Percentiles rank a stretch among this genome's conserved stretches.
Evolutionary conservation across 2,113 vertebrate genomes (phyloP).

Genomic region (Grammomys surdaster): DNA sequence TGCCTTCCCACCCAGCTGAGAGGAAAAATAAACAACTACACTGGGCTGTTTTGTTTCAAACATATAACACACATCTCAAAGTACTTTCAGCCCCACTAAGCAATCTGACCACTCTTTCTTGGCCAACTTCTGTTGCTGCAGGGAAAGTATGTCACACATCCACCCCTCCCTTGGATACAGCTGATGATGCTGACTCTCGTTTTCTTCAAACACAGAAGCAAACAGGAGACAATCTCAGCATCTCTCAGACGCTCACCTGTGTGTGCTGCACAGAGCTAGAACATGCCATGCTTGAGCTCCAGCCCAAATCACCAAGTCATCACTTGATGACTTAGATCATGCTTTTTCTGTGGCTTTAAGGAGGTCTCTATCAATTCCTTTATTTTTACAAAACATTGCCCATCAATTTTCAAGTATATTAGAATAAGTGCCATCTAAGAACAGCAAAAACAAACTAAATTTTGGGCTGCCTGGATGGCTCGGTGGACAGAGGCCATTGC

Average conservation of each 20-base stretch:
- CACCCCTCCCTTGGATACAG: not conserved
- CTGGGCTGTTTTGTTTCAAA: conserved; percentile 31
- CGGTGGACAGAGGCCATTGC: not conserved
- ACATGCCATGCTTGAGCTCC: not conserved
- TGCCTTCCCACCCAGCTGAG: not conserved
- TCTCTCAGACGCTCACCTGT: not conserved
- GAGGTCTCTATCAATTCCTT: conserved; percentile 8
- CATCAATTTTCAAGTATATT: conserved; percentile 7
- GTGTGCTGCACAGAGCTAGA: not conserved
- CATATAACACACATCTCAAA: not conserved
- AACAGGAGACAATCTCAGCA: not conserved
- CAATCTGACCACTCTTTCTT: not conserved
- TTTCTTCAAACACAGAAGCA: conserved; percentile 57
- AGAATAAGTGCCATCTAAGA: not conserved
- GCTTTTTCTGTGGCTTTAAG: not conserved
- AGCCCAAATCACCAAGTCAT: not conserved
- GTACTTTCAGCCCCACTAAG: conserved; percentile 18
- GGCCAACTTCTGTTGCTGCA: not conserved
- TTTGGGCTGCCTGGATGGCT: not conserved
- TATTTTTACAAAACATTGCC: not conserved
- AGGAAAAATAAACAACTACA: conserved; percentile 50
- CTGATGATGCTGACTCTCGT: not conserved
- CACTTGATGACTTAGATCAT: not conserved
- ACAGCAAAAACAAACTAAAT: not conserved
- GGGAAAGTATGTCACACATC: not conserved